A percentile compares a stretch with the other conserved stretches of the same genome.
phyloP scores from a whole-genome alignment of 2,888 invertebrate species.

The Germaria angustata region DNA sequence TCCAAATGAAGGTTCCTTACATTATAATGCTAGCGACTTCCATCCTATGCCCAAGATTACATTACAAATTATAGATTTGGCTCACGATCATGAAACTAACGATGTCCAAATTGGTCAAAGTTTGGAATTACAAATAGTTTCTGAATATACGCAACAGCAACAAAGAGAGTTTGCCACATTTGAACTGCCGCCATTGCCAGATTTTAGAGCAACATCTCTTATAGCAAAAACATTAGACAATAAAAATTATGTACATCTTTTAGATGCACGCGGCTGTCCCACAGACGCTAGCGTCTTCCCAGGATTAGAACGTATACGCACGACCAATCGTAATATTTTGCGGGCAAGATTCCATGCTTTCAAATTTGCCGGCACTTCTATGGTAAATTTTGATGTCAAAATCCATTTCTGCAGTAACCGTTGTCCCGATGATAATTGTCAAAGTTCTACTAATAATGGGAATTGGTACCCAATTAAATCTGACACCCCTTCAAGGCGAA shows the following conservation, averaged over 20 bases:
- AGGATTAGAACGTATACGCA: slow-evolving; percentile 78
- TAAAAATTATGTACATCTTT: slow-evolving; percentile 85
- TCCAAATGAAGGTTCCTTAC: slow-evolving; percentile 80
- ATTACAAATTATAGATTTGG: slow-evolving; percentile 83
- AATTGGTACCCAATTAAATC: slow-evolving; percentile 44
- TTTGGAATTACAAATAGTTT: slow-evolving; percentile 83
- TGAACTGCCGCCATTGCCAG: slow-evolving; percentile 81
- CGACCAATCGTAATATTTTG: slow-evolving; percentile 79
- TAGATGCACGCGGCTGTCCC: slow-evolving; percentile 90
- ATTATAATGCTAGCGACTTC: slow-evolving; percentile 70
- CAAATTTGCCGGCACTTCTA: slow-evolving; percentile 91
- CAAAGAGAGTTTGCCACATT: slow-evolving; percentile 67
- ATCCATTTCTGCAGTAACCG: slow-evolving; percentile 88
- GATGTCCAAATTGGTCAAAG: slow-evolving; percentile 86
- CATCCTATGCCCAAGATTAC: slow-evolving; percentile 76
- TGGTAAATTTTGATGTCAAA: slow-evolving; percentile 90
- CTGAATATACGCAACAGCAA: slow-evolving; percentile 75
- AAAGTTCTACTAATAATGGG: slow-evolving; percentile 68
- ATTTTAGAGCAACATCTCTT: slow-evolving; percentile 88
- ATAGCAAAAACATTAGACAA: slow-evolving; percentile 89
- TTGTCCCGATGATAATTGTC: slow-evolving; percentile 84
- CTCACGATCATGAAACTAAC: slow-evolving; percentile 82
- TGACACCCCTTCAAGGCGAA: slow-evolving; percentile 18
- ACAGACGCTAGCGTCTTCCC: slow-evolving; percentile 84
- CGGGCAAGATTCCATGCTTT: slow-evolving; percentile 89